Percentiles rank a stretch among this genome's conserved stretches.
Conservation (phyloP, 2,888 invertebrate genomes). For the Harpalus rubripes region DNA sequence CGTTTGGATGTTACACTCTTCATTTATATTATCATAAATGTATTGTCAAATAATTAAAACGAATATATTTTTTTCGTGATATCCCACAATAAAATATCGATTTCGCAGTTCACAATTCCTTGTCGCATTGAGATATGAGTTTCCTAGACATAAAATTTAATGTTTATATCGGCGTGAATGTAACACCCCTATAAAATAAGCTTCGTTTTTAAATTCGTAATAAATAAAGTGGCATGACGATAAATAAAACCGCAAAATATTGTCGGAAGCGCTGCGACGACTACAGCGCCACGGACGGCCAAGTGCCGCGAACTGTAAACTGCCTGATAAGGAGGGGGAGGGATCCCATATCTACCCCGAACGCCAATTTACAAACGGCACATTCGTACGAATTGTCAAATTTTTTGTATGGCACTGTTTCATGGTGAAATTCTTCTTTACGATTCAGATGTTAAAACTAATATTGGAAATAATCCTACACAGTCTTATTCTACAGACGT, state of each 20-base stretch:
- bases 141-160: neutral
- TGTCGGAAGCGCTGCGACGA: constrained; percentile 38
- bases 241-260: constrained; percentile 57
- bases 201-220: constrained; percentile 45
- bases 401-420: neutral
- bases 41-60: neutral
- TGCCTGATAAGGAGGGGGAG: constrained; percentile 30
- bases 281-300: constrained; percentile 6
- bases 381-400: neutral
- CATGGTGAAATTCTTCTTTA: no score
- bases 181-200: neutral
- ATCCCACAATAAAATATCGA: neutral
- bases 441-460: no score
- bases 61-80: neutral
- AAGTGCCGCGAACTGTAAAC: constrained; percentile 56
- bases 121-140: neutral
- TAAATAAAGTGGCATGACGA: constrained; percentile 51
- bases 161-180: neutral
- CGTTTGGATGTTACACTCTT: no score
- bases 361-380: neutral
- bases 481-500: no score
- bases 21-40: no score
- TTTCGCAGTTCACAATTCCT: neutral
- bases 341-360: neutral
- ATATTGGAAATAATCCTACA: no score